phyloP scores from a whole-genome alignment of 35 echinoderm and acorn worm genomes.

The Eucidaris tribuloides region DNA sequence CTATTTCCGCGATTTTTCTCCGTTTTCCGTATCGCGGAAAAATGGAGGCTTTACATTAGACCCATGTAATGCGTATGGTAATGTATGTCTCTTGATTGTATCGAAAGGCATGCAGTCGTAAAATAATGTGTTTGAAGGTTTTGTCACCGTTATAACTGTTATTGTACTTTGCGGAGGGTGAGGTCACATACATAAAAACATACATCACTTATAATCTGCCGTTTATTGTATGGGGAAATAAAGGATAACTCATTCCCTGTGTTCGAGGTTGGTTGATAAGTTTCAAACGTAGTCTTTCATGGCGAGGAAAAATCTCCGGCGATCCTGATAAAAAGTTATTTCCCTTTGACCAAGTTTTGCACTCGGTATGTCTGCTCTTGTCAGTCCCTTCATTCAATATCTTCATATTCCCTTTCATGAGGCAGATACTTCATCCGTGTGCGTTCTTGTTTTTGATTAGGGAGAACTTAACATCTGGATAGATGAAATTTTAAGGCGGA shows the following conservation, averaged over 20 bases:
- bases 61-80: no score
- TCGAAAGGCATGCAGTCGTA: background rate
- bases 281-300: conserved; percentile 11
- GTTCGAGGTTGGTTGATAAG: conserved; percentile 1
- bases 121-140: background rate
- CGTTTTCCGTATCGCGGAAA: no score
- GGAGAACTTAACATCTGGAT: no score
- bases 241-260: conserved; percentile 12
- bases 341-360: conserved; percentile 12
- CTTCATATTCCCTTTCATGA: no score
- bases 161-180: no score
- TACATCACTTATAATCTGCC: background rate
- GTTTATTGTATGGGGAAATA: background rate
- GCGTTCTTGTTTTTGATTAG: no score
- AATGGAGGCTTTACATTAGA: no score
- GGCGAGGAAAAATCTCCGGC: conserved; percentile 15
- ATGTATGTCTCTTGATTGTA: background rate
- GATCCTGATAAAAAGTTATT: conserved; percentile 10
- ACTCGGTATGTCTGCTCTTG: background rate
- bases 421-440: no score
- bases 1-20: no score
- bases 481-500: no score
- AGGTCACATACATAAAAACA: no score
- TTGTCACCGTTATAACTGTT: no score
- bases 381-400: background rate